phyloP scores from a whole-genome alignment of 2,888 invertebrate genomes.

The Abrostola triplasia region DNA sequence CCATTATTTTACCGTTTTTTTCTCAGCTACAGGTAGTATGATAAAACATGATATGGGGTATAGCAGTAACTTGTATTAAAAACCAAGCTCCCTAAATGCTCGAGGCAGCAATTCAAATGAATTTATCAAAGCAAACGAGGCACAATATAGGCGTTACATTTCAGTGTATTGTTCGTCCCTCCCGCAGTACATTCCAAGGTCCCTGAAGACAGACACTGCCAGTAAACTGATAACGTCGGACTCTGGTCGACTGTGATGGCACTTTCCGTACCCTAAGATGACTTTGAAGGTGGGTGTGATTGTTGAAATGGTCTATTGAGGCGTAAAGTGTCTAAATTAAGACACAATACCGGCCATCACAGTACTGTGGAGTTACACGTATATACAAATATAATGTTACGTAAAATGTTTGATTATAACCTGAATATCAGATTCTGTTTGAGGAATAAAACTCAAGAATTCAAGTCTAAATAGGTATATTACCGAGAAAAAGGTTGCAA shows the following conservation, averaged over 20 bases:
- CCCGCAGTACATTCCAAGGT: constrained; percentile 48
- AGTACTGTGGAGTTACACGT: constrained; percentile 15
- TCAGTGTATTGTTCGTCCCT: constrained; percentile 42
- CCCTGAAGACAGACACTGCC: constrained; percentile 44
- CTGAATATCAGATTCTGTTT: no score
- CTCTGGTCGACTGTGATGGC: constrained; percentile 32
- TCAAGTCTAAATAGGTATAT: no score
- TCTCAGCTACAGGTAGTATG: no score
- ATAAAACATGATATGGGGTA: no score
- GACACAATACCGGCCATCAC: constrained; percentile 22
- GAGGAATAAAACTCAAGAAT: no score
- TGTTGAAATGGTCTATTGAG: constrained; percentile 26
- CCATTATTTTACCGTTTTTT: neutral
- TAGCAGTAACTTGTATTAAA: constrained; percentile 22
- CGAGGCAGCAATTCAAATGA: constrained; percentile 37
- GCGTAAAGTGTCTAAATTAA: constrained; percentile 23
- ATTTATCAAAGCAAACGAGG: constrained; percentile 42
- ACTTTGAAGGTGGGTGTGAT: constrained; percentile 25
- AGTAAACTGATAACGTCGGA: constrained; percentile 50
- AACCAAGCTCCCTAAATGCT: constrained; percentile 23
- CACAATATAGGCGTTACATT: constrained; percentile 47
- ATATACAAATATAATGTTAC: constrained; percentile 12
- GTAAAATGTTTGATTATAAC: no score
- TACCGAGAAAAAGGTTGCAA: constrained; percentile 1
- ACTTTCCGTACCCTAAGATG: constrained; percentile 53